Evolutionary conservation across 2,888 invertebrate genomes (phyloP).

Genomic region (Archips xylosteana): DNA sequence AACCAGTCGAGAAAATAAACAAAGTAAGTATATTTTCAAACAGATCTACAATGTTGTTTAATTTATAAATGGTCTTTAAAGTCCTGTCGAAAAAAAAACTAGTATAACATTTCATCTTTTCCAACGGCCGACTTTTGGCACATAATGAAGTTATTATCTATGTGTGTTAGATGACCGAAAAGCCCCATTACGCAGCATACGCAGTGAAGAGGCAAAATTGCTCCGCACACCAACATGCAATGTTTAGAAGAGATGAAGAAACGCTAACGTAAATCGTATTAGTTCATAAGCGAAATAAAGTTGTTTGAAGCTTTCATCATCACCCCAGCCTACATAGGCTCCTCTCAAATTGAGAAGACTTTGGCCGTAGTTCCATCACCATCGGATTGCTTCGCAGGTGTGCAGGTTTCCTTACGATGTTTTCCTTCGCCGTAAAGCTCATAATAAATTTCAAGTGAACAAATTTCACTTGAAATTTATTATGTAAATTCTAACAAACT

Average conservation of each 20-base stretch:
- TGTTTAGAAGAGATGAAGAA: constrained; percentile 27
- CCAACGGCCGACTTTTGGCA: neutral
- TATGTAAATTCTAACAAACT: too few relatives aligned
- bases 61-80: neutral
- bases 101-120: neutral
- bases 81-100: neutral
- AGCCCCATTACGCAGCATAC: constrained; percentile 30
- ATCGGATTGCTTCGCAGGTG: too few relatives aligned
- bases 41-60: too few relatives aligned
- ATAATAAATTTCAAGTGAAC: too few relatives aligned
- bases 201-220: constrained; percentile 33
- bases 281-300: neutral
- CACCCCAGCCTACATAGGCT: too few relatives aligned
- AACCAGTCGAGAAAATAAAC: too few relatives aligned
- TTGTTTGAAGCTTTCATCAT: neutral
- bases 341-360: too few relatives aligned
- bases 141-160: constrained; percentile 5
- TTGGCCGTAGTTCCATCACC: too few relatives aligned
- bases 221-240: constrained; percentile 23
- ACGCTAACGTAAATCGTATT: constrained; percentile 17
- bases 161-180: constrained; percentile 15
- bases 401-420: too few relatives aligned
- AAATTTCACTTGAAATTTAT: too few relatives aligned
- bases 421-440: too few relatives aligned
- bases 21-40: too few relatives aligned